Percentiles rank a stretch among this genome's conserved stretches.
Evolutionary conservation across 2,888 invertebrate genomes (phyloP).

Genomic region (Augiades crinisus): DNA sequence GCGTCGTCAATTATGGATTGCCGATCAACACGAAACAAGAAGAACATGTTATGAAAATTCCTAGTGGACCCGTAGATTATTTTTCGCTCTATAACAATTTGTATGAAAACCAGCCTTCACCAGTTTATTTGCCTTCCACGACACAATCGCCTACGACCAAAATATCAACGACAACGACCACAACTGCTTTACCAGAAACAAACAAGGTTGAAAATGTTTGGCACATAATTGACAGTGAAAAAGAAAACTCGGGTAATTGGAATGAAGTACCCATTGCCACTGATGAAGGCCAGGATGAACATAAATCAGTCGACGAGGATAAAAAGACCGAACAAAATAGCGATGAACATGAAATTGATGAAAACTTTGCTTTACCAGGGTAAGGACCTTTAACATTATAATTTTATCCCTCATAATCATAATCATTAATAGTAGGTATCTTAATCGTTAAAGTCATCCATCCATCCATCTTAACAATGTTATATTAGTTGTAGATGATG

Average conservation of each 20-base stretch:
- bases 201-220: constrained; percentile 65
- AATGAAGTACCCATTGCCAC: constrained; percentile 51
- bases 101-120: constrained; percentile 46
- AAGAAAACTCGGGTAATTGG: constrained; percentile 57
- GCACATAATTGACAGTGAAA: constrained; percentile 72
- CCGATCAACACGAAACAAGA: constrained; percentile 36
- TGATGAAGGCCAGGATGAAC: constrained; percentile 33
- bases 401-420: too few relatives aligned
- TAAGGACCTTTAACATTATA: constrained; percentile 37
- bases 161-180: constrained; percentile 48
- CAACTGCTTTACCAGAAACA: constrained; percentile 43
- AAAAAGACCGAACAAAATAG: constrained; percentile 25
- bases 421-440: too few relatives aligned
- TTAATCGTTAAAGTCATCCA: too few relatives aligned
- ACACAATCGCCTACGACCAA: constrained; percentile 34
- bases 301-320: constrained; percentile 27
- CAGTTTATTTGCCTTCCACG: constrained; percentile 49
- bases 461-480: too few relatives aligned
- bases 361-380: constrained; percentile 71
- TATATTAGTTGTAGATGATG: too few relatives aligned
- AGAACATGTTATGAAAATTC: constrained; percentile 33
- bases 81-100: constrained; percentile 57
- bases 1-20: constrained; percentile 43
- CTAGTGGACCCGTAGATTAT: constrained; percentile 53
- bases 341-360: constrained; percentile 42